Conservation (phyloP, 2,888 invertebrate species). For the Tetragonula carbonaria region DNA sequence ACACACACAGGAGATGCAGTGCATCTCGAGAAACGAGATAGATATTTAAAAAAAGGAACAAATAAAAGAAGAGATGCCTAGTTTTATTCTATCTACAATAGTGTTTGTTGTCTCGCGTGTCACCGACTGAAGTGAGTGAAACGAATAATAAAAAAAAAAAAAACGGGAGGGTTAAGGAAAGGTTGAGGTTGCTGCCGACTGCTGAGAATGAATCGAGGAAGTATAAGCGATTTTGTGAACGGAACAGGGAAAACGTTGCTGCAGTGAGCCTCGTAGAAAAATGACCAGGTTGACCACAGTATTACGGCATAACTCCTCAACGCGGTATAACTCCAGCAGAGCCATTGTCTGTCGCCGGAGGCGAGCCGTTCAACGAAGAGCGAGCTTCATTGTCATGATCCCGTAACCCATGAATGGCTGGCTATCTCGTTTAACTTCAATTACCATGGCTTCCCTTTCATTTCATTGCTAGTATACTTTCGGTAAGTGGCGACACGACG, state of each 20-base stretch:
- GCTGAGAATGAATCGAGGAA: slow-evolving; percentile 37
- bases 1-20: too few relatives aligned
- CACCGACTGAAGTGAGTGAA: background rate
- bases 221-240: slow-evolving; percentile 57
- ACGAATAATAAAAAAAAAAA: background rate
- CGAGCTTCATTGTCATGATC: slow-evolving; percentile 76
- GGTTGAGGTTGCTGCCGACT: slow-evolving; percentile 3
- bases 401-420: slow-evolving; percentile 75
- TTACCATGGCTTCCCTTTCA: slow-evolving; percentile 78
- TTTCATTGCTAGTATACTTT: slow-evolving; percentile 59
- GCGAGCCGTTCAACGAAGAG: slow-evolving; percentile 70
- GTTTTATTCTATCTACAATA: background rate
- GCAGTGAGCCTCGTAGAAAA: slow-evolving; percentile 53
- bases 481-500: slow-evolving; percentile 45
- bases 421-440: slow-evolving; percentile 81
- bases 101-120: background rate
- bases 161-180: background rate
- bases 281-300: slow-evolving; percentile 51
- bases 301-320: slow-evolving; percentile 66
- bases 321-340: slow-evolving; percentile 70
- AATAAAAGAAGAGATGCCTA: too few relatives aligned
- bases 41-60: too few relatives aligned
- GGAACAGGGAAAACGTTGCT: slow-evolving; percentile 30
- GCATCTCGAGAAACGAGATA: too few relatives aligned
- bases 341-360: slow-evolving; percentile 77